Percentiles rank a stretch among this genome's conserved stretches.
Conservation (phyloP, 2,888 invertebrate species). For the Brachylomia viminalis region DNA sequence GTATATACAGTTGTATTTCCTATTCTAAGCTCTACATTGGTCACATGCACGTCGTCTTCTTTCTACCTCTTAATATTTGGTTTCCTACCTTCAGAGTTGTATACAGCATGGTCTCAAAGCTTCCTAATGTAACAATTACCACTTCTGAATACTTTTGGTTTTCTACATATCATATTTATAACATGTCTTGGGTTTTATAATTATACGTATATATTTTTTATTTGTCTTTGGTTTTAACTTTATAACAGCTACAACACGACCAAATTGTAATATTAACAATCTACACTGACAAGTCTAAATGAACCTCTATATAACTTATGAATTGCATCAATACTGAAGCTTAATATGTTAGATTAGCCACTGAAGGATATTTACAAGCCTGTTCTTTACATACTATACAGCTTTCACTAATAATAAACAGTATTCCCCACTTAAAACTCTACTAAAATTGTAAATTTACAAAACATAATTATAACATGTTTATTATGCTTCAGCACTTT, state of each 20-base stretch:
- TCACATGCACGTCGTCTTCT: constrained; percentile 74
- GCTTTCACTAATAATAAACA: constrained; percentile 70
- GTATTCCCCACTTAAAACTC: constrained; percentile 60
- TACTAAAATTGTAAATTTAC: constrained; percentile 73
- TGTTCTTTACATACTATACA: constrained; percentile 63
- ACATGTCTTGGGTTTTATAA: constrained; percentile 64
- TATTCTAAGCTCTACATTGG: constrained; percentile 60
- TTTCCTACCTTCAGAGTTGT: constrained; percentile 61
- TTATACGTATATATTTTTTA: constrained; percentile 57
- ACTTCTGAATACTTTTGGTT: constrained; percentile 66
- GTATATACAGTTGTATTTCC: constrained; percentile 56
- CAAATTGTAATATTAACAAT: constrained; percentile 83
- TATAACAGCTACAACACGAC: constrained; percentile 85
- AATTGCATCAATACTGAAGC: constrained; percentile 66
- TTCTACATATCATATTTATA: constrained; percentile 58
- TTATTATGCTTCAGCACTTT: constrained; percentile 88
- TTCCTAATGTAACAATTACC: constrained; percentile 66
- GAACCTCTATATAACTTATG: constrained; percentile 52
- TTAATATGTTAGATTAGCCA: constrained; percentile 61
- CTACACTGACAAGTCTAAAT: constrained; percentile 69
- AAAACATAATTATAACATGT: constrained; percentile 86
- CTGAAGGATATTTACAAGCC: constrained; percentile 57
- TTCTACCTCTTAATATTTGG: constrained; percentile 63
- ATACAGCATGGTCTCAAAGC: constrained; percentile 74
- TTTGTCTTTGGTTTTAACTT: constrained; percentile 68